Evolutionary conservation across 2,113 vertebrate genomes (phyloP), one percentile per base, ranked within the genome.

Genomic region (Sisor rabdophorus): DNA sequence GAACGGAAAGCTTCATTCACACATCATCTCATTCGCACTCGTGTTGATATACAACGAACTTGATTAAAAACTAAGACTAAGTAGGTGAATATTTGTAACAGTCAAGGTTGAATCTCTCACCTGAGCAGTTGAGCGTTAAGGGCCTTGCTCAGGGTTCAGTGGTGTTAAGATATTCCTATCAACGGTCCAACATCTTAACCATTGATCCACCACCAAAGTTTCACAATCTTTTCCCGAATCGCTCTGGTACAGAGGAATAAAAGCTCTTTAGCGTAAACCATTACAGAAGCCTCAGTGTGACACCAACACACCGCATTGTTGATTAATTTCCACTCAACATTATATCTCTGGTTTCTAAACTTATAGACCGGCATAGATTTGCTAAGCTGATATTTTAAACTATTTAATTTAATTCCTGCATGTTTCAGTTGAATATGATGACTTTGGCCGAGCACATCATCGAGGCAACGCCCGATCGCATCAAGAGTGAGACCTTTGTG

Each of bases 361-460:
- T 44, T 44, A 44, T 6, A 9, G 40, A 44, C 26, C 8, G 0
- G 0, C 24, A 24, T 1, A 67, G 32, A 64, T 64, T 9, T 44
- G 32, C 44, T 44, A 7, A 22, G 0, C 0, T 12, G 63, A 47
- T 68, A 24, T 68, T 11, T 2, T 17, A 26, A 26, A 20, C 10
- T 69, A 69, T 30, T n/a, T 7, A 8, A 69, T 24, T 69, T 3
- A 9, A 17, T 8, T 64, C n/a, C 28, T 65, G 15, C 36, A 16
- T 73, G 26, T 80, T 82, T 56, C 58, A 83, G 81, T 67, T 96
- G 87, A 97, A 97, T 86, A 95, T 99, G 91, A 95, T 98, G 85
- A 95, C 96, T 76, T 85, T 99, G 84, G 95, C 96, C 0, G 97
- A 98, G 82, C 95, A 98, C 88, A 97, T 99, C 72, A 95, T 96